These are phyloP conservation scores for Hirtodrosophila histrioides DNA, from an alignment of 2,888 invertebrate genomes.

Conservation along the genomic window DNA sequence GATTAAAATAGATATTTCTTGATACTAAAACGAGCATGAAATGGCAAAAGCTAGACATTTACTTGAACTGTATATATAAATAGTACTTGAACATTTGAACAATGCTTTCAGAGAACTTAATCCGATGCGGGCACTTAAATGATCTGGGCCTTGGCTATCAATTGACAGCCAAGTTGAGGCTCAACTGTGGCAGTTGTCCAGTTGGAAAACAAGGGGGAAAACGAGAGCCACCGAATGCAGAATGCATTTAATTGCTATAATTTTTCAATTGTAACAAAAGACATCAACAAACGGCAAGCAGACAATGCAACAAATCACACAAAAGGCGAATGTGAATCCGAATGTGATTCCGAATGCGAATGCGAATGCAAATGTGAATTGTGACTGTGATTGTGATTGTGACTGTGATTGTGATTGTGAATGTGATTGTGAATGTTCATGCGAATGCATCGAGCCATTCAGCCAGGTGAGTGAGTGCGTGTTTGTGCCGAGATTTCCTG, in stretches of 20 bases:
- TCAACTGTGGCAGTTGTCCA: not conserved
- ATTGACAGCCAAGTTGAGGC: constrained; percentile 4
- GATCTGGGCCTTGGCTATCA: constrained; percentile 16
- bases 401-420: constrained; percentile 33
- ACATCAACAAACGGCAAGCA: constrained; percentile 31
- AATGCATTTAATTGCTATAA: constrained; percentile 71
- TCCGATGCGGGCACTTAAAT: constrained; percentile 11
- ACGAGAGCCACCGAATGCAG: constrained; percentile 3
- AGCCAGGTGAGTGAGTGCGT: constrained; percentile 47
- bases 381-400: constrained; percentile 29
- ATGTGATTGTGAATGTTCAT: constrained; percentile 40
- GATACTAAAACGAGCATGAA: no score
- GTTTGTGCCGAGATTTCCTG: constrained; percentile 65
- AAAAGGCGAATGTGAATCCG: constrained; percentile 49
- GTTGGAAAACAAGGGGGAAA: not conserved
- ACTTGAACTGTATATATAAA: not conserved
- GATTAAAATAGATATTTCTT: no score
- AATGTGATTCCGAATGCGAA: constrained; percentile 34
- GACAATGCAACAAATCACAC: constrained; percentile 57
- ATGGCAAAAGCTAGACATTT: not conserved
- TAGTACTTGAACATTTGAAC: constrained; percentile 9
- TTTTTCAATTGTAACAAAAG: constrained; percentile 72
- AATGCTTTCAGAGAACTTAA: constrained; percentile 14
- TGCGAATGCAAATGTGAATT: constrained; percentile 18
- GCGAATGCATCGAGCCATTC: constrained; percentile 63